Base-by-base conservation (phyloP, 2,888 invertebrate genomes). In the Chrysolina haemoptera region DNA sequence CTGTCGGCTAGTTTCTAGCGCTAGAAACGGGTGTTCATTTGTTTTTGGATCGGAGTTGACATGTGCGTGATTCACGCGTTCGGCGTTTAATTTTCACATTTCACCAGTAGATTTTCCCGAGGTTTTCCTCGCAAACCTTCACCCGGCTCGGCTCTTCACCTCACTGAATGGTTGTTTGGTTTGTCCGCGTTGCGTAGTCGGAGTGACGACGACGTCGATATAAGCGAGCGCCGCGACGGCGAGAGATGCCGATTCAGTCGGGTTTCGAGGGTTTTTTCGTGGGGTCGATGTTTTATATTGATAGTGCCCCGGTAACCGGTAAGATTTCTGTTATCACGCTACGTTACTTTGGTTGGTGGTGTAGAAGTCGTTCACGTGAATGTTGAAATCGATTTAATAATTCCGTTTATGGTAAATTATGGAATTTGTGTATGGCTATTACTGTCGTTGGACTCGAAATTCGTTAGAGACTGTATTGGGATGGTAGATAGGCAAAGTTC, bases 161-260 rank as follows among this genome's bases (percentile, higher is more conserved):
- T 66, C 65, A 65, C 72, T 73, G 65, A 65, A 67, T 41, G 43
- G 73, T 67, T 70, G 63, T 63, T 66, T 67, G 70, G 67, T 68
- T 41, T 74, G 62, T 62, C 48, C 53, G 67, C 74, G 70, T 67
- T 67, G 74, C 74, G 72, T 72, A 67, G 20, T 53, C 50, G 53
- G 12, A n/a, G 50, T 16, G 27, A 62, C 68, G 66, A 27, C 73
- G 68, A 71, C 76, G 76, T 78, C 79, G 76, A 79, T 78, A 79
- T 72, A 62, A 65, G 78, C 35, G 14, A 67, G 67, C 74, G 74
- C 76, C 72, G 70, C 72, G 76, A 76, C 74, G 74, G 63, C 62
- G 66, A 55, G 50, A 11, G 20, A 65, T 41, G 65, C 65, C 65
- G 67, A 18, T 53, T 53, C 67, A 67, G 53, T 67, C 53, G 40